phyloP scores from a whole-genome alignment of 37 sponge, comb jelly and placozoan genomes.

The Crambe crambe region DNA sequence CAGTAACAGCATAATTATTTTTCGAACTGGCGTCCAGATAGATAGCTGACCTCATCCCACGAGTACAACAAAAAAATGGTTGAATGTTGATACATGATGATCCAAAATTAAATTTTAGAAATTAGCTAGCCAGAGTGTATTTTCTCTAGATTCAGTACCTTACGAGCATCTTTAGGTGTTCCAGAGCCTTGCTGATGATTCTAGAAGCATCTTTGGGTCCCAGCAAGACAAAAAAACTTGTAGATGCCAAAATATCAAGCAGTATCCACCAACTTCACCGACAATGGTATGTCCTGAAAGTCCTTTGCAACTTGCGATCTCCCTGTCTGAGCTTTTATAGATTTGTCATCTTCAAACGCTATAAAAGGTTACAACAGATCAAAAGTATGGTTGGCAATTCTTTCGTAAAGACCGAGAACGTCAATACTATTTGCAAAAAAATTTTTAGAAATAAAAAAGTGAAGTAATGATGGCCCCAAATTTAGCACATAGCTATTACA shows the following conservation, averaged over 20 bases:
- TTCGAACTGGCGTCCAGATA: no score
- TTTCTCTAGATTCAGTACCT: not conserved
- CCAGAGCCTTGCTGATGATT: not conserved
- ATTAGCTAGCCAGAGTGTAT: not conserved
- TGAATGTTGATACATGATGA: not conserved
- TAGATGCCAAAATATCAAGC: not conserved
- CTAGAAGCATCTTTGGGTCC: not conserved
- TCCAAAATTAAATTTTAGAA: not conserved
- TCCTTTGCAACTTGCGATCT: not conserved
- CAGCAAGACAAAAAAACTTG: not conserved
- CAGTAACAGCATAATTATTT: no score
- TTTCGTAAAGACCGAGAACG: not conserved
- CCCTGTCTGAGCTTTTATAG: not conserved
- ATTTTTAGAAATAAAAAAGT: no score
- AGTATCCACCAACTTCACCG: not conserved
- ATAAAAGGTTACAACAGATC: conserved; percentile 2
- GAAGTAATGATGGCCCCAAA: no score
- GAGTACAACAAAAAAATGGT: not conserved
- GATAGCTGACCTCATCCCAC: no score
- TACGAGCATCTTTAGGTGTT: not conserved
- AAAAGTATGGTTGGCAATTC: not conserved
- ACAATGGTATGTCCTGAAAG: conserved; percentile 2
- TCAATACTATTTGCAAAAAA: not conserved
- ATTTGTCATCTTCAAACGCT: not conserved
- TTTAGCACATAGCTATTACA: no score